These are phyloP conservation scores for Eucera pruinosa DNA, from an alignment of 2,888 invertebrate genomes.

Conservation along the genomic window DNA sequence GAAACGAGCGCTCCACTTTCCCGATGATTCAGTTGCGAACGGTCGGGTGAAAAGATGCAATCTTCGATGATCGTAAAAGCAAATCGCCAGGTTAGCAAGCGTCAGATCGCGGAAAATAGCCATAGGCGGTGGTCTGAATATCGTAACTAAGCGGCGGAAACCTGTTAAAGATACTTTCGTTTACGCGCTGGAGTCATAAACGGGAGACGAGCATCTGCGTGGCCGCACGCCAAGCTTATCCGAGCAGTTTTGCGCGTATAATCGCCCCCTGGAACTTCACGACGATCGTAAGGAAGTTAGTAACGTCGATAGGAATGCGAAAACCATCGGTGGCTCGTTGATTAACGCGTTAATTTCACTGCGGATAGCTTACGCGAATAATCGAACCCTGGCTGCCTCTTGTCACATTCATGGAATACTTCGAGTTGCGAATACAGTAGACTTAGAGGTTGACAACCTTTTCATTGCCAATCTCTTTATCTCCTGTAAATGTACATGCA, in stretches of 20 bases:
- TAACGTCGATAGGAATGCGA: conserved; percentile 37
- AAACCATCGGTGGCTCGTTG: conserved; percentile 34
- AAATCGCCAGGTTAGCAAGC: conserved; percentile 38
- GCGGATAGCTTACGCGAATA: conserved; percentile 15
- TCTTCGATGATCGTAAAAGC: conserved; percentile 49
- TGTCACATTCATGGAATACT: conserved; percentile 19
- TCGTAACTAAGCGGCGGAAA: conserved; percentile 41
- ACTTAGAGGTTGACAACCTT: too few species aligned
- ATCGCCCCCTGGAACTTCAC: conserved; percentile 50
- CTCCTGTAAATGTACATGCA: too few species aligned
- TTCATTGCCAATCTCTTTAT: too few species aligned
- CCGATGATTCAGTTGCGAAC: conserved; percentile 22
- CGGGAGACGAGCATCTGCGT: conserved; percentile 32
- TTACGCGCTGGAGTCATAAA: conserved; percentile 53
- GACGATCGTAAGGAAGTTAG: conserved; percentile 60
- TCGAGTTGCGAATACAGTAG: neutral
- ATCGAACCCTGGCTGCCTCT: conserved; percentile 6
- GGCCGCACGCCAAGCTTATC: conserved; percentile 25
- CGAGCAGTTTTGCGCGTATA: conserved; percentile 48
- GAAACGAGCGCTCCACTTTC: conserved; percentile 32
- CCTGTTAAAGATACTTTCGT: conserved; percentile 59
- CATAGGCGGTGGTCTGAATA: conserved; percentile 38
- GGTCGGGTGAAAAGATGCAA: conserved; percentile 4
- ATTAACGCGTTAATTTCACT: conserved; percentile 43
- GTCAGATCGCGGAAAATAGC: conserved; percentile 55